Conservation (phyloP, 2,888 invertebrate species). For the Marasmarcha lunaedactyla region DNA sequence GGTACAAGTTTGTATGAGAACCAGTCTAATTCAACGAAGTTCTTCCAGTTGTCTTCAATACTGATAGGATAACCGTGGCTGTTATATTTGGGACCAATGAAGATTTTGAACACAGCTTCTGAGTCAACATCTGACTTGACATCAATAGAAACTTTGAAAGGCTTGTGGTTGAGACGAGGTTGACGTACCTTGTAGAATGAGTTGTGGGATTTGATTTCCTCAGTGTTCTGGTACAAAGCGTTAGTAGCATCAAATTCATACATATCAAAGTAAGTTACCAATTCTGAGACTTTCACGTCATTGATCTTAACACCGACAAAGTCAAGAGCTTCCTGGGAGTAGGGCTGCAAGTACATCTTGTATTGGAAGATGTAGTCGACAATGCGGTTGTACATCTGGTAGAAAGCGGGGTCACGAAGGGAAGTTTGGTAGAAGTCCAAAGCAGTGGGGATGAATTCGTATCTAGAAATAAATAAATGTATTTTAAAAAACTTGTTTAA, state of each 20-base stretch:
- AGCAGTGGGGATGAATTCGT: slow-evolving; percentile 16
- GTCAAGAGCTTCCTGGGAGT: slow-evolving; percentile 55
- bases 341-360: slow-evolving; percentile 59
- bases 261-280: slow-evolving; percentile 71
- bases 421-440: slow-evolving; percentile 65
- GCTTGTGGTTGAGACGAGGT: slow-evolving; percentile 71
- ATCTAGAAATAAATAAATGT: not conserved
- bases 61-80: slow-evolving; percentile 53
- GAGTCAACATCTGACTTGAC: slow-evolving; percentile 45
- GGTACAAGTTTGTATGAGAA: slow-evolving; percentile 66
- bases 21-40: slow-evolving; percentile 20
- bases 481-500: not conserved
- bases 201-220: slow-evolving; percentile 37
- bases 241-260: slow-evolving; percentile 45
- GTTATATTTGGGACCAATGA: slow-evolving; percentile 72
- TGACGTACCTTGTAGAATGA: slow-evolving; percentile 71
- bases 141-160: slow-evolving; percentile 53
- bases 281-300: slow-evolving; percentile 60
- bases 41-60: slow-evolving; percentile 64
- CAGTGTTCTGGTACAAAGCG: slow-evolving; percentile 36
- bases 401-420: slow-evolving; percentile 75
- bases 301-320: slow-evolving; percentile 66
- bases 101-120: slow-evolving; percentile 66
- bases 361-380: slow-evolving; percentile 56
- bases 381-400: slow-evolving; percentile 66